These are phyloP conservation scores for Acleris laterana DNA, from an alignment of 2,888 invertebrate species.

Conservation along the genomic window DNA sequence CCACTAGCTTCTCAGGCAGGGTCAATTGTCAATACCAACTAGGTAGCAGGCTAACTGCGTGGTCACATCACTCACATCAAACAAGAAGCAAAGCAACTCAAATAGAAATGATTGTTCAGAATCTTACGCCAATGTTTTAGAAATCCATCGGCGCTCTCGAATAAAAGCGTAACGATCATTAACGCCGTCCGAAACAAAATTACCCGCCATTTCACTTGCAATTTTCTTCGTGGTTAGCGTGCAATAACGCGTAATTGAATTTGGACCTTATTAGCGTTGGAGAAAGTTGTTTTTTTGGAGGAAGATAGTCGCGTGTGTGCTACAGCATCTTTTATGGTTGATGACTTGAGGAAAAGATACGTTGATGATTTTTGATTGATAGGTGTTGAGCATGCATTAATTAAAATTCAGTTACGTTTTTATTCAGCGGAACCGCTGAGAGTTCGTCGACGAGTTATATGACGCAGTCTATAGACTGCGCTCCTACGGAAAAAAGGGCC, in stretches of 20 bases:
- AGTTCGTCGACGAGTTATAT: too few species aligned
- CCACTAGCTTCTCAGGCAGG: too few species aligned
- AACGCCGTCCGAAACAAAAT: conserved; percentile 34
- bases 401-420: neutral
- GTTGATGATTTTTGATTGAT: conserved; percentile 19
- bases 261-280: conserved; percentile 5
- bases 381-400: conserved; percentile 11
- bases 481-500: too few species aligned
- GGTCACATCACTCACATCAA: neutral
- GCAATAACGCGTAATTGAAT: conserved; percentile 16
- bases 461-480: too few species aligned
- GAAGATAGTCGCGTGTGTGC: neutral
- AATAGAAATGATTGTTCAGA: conserved; percentile 24
- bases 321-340: conserved; percentile 22
- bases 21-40: too few species aligned
- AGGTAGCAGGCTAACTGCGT: too few species aligned
- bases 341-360: conserved; percentile 15
- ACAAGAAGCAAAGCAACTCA: neutral
- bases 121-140: conserved; percentile 33
- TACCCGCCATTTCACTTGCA: conserved; percentile 33
- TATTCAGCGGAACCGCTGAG: neutral
- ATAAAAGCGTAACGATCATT: conserved; percentile 36
- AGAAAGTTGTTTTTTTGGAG: conserved; percentile 14
- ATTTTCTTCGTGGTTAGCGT: conserved; percentile 33
- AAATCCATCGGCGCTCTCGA: conserved; percentile 33